These are phyloP conservation scores for Papilio machaon DNA, from an alignment of 1,140 invertebrate species.

Conservation along the genomic window DNA sequence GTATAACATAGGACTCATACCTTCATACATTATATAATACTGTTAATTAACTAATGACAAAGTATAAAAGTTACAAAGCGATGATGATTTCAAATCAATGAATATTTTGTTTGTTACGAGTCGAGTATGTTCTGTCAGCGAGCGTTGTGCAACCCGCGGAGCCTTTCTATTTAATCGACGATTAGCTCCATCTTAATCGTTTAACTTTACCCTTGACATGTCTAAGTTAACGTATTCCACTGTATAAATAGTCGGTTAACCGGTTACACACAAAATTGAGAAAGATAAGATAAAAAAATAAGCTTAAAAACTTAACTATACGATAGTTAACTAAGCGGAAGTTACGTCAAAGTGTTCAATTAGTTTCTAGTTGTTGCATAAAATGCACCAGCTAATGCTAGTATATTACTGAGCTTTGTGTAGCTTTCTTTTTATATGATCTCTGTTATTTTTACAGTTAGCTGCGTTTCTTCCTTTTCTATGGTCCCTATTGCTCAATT, in stretches of 20 bases:
- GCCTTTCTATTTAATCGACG: constrained; percentile 16
- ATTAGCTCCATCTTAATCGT: not conserved
- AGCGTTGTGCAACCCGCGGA: not conserved
- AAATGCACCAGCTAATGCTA: not conserved
- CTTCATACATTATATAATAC: not conserved
- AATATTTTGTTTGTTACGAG: not conserved
- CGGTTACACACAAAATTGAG: not conserved
- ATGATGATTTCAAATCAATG: not conserved
- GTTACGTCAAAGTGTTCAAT: not conserved
- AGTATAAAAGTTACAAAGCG: not conserved
- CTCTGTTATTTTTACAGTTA: not conserved
- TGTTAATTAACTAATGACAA: not conserved
- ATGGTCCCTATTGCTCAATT: not conserved
- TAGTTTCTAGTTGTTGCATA: not conserved
- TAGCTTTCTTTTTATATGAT: not conserved
- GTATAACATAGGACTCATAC: not conserved
- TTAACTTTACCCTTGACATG: not conserved
- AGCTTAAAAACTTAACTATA: not conserved
- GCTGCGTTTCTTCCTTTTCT: not conserved
- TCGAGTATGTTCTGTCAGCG: too few species aligned
- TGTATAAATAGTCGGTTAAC: not conserved
- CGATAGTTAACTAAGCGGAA: not conserved
- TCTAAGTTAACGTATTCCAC: not conserved
- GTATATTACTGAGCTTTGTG: not conserved
- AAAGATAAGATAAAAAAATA: not conserved